A percentile compares a stretch with the other conserved stretches of the same genome.
These are phyloP conservation scores for Parthenolecanium corni DNA, from an alignment of 2,888 invertebrate genomes.

Conservation along the genomic window DNA sequence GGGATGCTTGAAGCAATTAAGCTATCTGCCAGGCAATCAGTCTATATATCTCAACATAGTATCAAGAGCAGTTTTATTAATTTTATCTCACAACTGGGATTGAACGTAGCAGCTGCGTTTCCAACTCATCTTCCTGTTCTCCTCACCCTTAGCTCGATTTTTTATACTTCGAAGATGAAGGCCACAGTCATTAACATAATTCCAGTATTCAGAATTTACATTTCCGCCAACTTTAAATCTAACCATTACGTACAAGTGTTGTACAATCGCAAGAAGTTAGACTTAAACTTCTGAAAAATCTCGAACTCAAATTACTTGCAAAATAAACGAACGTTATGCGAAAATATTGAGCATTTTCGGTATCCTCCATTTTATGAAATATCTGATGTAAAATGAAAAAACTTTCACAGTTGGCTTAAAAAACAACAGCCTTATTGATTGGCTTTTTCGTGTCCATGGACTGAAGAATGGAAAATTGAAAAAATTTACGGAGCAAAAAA, in stretches of 20 bases:
- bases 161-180: constrained; percentile 18
- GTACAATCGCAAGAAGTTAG: constrained; percentile 23
- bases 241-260: constrained; percentile 26
- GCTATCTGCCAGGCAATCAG: constrained; percentile 26
- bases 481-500: neutral
- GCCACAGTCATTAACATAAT: constrained; percentile 26
- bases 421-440: neutral
- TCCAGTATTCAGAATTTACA: constrained; percentile 24
- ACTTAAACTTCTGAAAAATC: constrained; percentile 22
- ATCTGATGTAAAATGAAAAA: neutral
- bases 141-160: constrained; percentile 15
- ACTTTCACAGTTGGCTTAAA: neutral
- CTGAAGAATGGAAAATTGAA: neutral
- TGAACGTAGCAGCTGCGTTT: constrained; percentile 26
- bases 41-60: constrained; percentile 26
- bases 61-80: constrained; percentile 26
- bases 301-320: constrained; percentile 20
- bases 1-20: constrained; percentile 22
- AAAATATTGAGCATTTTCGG: constrained; percentile 9
- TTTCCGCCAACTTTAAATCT: constrained; percentile 26
- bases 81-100: constrained; percentile 25
- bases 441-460: neutral
- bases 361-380: neutral
- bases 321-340: constrained; percentile 20
- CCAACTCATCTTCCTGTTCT: neutral